Base-by-base conservation (phyloP, 2,113 vertebrate species). In the Ochotona curzoniae region DNA sequence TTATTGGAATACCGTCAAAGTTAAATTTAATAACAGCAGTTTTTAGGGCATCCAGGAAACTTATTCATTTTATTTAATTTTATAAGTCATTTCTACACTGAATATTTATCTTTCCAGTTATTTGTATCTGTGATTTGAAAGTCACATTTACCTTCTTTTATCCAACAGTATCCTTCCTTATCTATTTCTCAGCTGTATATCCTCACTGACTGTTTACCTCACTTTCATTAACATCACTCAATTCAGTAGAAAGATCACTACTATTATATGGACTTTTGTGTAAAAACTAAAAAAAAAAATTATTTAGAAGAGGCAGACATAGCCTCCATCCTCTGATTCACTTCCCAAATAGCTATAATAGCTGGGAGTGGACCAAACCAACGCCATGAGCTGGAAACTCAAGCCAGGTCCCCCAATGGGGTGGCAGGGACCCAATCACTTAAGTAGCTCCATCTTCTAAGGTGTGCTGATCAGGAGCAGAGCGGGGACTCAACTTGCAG, bases 1-100 rank as follows among this genome's bases (percentile, higher is more conserved):
- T 73, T 79, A 80, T 74, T 71, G 30, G 63, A 66, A 84, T 69
- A 51, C 81, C 67, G 67, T 74, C 18, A 18, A 54, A 38, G 38
- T 69, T 86, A 64, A 14, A 63, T 81, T 86, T 86, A 93, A 76
- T 76, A 86, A 75, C 18, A 63, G 38, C 17, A 75, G 61, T 51
- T 76, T 89, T 47, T 73, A 69, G 14, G 51, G 85, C 47, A 54
- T 30, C 21, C 51, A 76, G 69, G 49, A 64, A 91, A 86, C n/a
- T 75, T 89, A 81, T 60, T 81, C 21, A 26, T 93, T 92, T 69
- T 32, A 67, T 21, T 49, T 51, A 26, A 51, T 14, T 75, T 76
- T 54, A n/a, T 35, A 44, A 54, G 26, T 51, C 84, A 76, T 70
- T 70, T 89, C 67, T 81, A 69, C 70, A 81, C 64, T 69, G 44